A percentile compares a stretch with the other conserved stretches of the same genome.
phyloP scores from a whole-genome alignment of 2,797 vertebrate species.

The Lagothrix lagotricha region DNA sequence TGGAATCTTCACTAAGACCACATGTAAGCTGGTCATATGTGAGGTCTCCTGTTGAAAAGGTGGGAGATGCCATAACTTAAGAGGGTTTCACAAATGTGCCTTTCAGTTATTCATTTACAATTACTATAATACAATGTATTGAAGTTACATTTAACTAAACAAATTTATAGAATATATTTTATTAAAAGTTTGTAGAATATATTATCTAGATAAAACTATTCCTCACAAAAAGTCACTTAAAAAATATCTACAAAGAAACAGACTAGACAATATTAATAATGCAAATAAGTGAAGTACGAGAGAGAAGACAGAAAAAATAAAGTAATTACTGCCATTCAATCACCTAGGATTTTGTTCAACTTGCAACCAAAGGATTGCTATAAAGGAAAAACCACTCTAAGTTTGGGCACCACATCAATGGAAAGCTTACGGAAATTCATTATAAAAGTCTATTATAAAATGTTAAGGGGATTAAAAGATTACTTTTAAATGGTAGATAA shows the following conservation, averaged over 20 bases:
- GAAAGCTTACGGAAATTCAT: conserved; percentile 65
- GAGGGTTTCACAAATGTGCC: background rate
- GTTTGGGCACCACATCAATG: background rate
- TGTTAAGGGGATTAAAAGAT: conserved; percentile 73
- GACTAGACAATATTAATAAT: background rate
- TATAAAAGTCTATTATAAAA: conserved; percentile 64
- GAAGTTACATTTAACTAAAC: background rate
- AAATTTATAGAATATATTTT: background rate
- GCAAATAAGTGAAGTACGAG: background rate
- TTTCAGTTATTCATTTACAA: background rate
- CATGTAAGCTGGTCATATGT: background rate
- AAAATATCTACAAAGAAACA: conserved; percentile 45
- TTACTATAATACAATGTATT: background rate
- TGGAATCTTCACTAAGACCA: background rate
- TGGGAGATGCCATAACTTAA: background rate
- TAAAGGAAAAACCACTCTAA: conserved; percentile 23
- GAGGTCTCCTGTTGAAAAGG: background rate
- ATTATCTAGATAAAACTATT: background rate
- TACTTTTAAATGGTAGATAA: conserved; percentile 73
- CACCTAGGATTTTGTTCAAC: conserved; percentile 15
- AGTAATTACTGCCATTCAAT: background rate
- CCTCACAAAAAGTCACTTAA: background rate
- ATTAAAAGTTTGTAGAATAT: background rate
- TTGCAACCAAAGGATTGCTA: background rate
- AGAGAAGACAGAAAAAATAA: background rate